phyloP scores from a whole-genome alignment of 2,113 vertebrate species.

The Callorhinus ursinus region DNA sequence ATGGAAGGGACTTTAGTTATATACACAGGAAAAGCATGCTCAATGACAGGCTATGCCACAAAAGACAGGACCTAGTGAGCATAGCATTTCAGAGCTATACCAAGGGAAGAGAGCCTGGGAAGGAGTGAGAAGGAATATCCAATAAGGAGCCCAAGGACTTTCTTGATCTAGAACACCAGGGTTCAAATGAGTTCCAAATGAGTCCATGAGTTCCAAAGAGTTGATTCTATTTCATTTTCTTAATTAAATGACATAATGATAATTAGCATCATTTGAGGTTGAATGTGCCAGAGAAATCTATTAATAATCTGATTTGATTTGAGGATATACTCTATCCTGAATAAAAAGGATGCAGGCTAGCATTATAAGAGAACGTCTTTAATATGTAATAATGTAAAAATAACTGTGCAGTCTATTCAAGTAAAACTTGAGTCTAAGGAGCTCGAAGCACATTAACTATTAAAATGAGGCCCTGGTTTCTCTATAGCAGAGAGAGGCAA shows the following conservation, averaged over 20 bases:
- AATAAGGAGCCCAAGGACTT: not conserved
- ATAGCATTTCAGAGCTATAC: not conserved
- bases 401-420: not conserved
- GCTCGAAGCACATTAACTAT: constrained; percentile 5
- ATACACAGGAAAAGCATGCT: not conserved
- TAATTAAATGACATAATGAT: not conserved
- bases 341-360: not conserved
- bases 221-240: not conserved
- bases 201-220: not conserved
- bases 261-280: not conserved
- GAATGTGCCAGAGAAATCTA: not conserved
- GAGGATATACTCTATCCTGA: not conserved
- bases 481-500: not conserved
- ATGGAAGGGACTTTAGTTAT: not conserved
- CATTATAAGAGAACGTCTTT: not conserved
- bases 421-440: not conserved
- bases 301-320: not conserved
- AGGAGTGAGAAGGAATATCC: not conserved
- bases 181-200: not conserved
- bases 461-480: not conserved
- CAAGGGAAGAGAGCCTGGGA: not conserved
- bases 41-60: not conserved
- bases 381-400: not conserved
- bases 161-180: not conserved
- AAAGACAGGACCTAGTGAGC: not conserved